Evolutionary conservation across 2,888 invertebrate genomes (phyloP).

Genomic region (Sipha maydis): DNA sequence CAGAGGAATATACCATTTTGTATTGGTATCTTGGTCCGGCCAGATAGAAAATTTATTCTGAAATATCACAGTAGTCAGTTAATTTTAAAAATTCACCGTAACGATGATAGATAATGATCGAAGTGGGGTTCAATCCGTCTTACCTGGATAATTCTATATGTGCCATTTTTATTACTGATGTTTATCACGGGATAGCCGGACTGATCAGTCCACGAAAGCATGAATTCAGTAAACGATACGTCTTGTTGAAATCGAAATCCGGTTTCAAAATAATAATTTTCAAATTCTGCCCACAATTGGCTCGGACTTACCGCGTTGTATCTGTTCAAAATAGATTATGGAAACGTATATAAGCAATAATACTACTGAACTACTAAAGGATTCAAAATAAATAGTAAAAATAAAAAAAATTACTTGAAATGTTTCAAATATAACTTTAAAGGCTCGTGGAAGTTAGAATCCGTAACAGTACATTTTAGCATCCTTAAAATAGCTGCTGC

Average conservation of each 20-base stretch:
- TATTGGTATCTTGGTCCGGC: neutral
- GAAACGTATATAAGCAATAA: neutral
- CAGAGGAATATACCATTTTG: conserved; percentile 74
- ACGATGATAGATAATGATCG: neutral
- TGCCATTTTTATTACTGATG: conserved; percentile 69
- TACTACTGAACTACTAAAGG: no score
- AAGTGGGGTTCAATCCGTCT: conserved; percentile 36
- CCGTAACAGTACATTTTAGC: conserved; percentile 75
- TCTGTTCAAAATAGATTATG: neutral
- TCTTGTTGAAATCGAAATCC: neutral
- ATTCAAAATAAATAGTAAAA: neutral
- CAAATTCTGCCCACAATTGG: conserved; percentile 58
- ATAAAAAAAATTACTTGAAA: conserved; percentile 2
- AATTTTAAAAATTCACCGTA: no score
- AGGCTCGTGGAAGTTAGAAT: conserved; percentile 70
- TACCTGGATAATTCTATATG: conserved; percentile 70
- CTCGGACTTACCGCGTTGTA: conserved; percentile 55
- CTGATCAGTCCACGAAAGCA: conserved; percentile 81
- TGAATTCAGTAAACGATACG: conserved; percentile 70
- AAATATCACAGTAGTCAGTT: neutral
- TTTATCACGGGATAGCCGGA: conserved; percentile 77
- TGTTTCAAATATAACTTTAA: conserved; percentile 70
- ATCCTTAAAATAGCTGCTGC: conserved; percentile 76
- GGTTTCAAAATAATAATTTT: conserved; percentile 68
- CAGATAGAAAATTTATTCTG: conserved; percentile 33